Evolutionary conservation across 1,140 invertebrate species (phyloP).

Genomic region (Sycophila sp.): DNA sequence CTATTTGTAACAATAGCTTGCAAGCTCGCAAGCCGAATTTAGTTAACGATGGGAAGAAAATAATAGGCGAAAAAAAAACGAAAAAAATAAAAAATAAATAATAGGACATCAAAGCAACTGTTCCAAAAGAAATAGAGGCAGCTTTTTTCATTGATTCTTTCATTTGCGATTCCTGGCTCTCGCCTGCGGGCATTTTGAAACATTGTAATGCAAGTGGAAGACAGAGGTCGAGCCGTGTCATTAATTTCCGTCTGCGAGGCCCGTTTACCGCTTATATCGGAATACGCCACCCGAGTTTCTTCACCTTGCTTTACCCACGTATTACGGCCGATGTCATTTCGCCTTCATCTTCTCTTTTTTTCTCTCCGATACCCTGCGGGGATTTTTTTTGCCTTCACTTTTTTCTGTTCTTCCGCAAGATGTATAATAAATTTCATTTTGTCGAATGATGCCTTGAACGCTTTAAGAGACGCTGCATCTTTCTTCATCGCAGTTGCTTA

Average conservation of each 20-base stretch:
- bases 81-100: too few species aligned
- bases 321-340: neutral
- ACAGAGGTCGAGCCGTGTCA: neutral
- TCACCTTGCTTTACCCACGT: neutral
- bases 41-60: neutral
- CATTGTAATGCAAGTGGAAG: too few species aligned
- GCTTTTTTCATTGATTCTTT: neutral
- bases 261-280: neutral
- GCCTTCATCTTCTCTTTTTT: neutral
- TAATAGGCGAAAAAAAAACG: neutral
- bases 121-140: neutral
- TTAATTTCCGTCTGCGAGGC: constrained; percentile 9
- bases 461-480: neutral
- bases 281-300: neutral
- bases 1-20: too few species aligned
- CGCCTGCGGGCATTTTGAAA: neutral
- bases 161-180: neutral
- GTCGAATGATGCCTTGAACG: neutral
- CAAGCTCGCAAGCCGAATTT: too few species aligned
- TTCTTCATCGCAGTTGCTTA: neutral
- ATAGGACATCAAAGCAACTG: neutral
- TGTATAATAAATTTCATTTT: neutral
- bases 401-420: too few species aligned
- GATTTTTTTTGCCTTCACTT: neutral
- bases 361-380: neutral